Evolutionary conservation across 1,140 invertebrate genomes (phyloP).

Genomic region (Popillia japonica): DNA sequence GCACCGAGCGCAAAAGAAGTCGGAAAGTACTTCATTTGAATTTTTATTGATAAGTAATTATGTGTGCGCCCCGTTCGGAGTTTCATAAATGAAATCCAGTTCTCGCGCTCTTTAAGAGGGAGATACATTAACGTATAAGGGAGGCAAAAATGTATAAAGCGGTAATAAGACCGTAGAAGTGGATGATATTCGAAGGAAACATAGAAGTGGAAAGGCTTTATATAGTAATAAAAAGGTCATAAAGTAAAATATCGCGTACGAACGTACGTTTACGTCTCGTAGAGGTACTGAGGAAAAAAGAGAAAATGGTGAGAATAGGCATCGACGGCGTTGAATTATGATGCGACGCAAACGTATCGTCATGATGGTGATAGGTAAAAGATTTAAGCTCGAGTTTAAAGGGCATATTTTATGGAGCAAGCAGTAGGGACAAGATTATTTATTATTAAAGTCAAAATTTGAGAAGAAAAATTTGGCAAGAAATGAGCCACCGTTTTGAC

Average conservation of each 20-base stretch:
- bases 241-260: conserved; percentile 27
- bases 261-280: background rate
- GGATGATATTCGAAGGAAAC: conserved; percentile 19
- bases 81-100: conserved; percentile 12
- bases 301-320: conserved; percentile 15
- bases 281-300: background rate
- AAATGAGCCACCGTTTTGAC: too few relatives aligned
- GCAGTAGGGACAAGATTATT: background rate
- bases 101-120: background rate
- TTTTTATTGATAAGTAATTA: conserved; percentile 32
- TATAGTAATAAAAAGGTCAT: conserved; percentile 22
- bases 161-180: background rate
- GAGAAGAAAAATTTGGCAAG: too few relatives aligned
- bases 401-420: background rate
- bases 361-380: background rate
- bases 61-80: background rate
- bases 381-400: conserved; percentile 8
- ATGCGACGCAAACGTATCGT: background rate
- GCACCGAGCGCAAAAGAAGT: background rate
- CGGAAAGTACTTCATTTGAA: background rate
- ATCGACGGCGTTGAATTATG: conserved; percentile 5
- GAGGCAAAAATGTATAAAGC: background rate
- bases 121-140: background rate
- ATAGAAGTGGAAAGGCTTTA: conserved; percentile 9
- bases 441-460: background rate